Percentiles rank a stretch among this genome's conserved stretches.
phyloP scores from a whole-genome alignment of 2,888 invertebrate genomes.

The Ceraclea dissimilis region DNA sequence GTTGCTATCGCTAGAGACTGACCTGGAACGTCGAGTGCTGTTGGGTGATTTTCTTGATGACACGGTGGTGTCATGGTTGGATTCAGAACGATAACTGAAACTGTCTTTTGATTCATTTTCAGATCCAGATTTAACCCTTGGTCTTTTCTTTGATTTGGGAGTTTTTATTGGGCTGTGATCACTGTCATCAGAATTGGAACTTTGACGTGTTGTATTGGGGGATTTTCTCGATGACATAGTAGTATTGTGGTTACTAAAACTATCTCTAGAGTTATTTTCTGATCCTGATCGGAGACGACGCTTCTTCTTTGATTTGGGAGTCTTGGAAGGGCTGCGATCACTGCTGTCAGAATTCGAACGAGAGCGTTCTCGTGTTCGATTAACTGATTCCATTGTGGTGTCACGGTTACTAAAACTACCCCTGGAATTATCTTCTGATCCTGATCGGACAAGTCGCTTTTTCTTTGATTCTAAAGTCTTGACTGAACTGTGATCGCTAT shows the following conservation, averaged over 20 bases:
- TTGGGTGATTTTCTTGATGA: neutral
- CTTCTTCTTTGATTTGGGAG: too few relatives aligned
- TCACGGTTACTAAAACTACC: neutral
- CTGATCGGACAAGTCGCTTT: neutral
- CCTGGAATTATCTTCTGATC: neutral
- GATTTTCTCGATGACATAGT: neutral
- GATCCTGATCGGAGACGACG: too few relatives aligned
- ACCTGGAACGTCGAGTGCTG: neutral
- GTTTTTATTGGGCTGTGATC: neutral
- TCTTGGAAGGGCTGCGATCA: too few relatives aligned
- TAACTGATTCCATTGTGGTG: neutral
- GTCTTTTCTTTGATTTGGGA: neutral
- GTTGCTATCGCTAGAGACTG: neutral
- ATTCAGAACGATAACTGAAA: neutral
- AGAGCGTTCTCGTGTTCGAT: neutral
- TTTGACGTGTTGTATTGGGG: neutral
- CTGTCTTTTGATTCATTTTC: neutral
- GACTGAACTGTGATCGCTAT: too few relatives aligned
- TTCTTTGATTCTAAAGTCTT: neutral
- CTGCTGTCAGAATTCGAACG: neutral
- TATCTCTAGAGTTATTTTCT: too few relatives aligned
- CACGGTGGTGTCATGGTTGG: neutral
- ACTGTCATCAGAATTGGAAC: neutral
- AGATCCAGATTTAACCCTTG: neutral
- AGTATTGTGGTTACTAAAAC: neutral